A percentile compares a stretch with the other conserved stretches of the same genome.
Evolutionary conservation across 1,140 invertebrate species (phyloP).

Genomic region (Drosophila kurseongensis): DNA sequence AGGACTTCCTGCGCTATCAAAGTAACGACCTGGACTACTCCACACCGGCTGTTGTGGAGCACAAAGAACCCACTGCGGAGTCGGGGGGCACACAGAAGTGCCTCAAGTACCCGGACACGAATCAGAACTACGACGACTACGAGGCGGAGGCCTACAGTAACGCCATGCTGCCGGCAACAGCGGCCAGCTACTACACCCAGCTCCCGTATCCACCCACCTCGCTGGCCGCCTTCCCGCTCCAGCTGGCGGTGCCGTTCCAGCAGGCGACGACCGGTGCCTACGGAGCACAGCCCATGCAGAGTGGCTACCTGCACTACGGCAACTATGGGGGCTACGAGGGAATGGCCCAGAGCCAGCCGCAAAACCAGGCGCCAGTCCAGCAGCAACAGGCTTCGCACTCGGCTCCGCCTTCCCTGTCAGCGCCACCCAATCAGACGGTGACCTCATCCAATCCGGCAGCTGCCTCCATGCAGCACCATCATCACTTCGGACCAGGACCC

Average conservation of each 20-base stretch:
- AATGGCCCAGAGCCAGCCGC: slow-evolving; percentile 34
- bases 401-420: slow-evolving; percentile 21
- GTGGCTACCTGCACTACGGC: slow-evolving; percentile 72
- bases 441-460: slow-evolving; percentile 25
- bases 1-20: slow-evolving; percentile 77
- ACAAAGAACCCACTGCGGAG: slow-evolving; percentile 38
- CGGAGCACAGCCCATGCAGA: slow-evolving; percentile 62
- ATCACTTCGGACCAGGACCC: slow-evolving; percentile 49
- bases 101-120: slow-evolving; percentile 87
- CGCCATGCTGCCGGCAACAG: slow-evolving; percentile 73
- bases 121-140: slow-evolving; percentile 85
- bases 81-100: slow-evolving; percentile 87
- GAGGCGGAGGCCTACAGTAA: slow-evolving; percentile 87
- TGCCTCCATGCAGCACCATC: slow-evolving; percentile 38
- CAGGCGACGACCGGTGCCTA: slow-evolving; percentile 49
- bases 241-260: slow-evolving; percentile 76
- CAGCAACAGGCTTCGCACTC: slow-evolving; percentile 34
- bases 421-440: slow-evolving; percentile 39
- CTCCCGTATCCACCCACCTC: slow-evolving; percentile 63
- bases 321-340: slow-evolving; percentile 66
- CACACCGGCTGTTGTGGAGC: slow-evolving; percentile 58
- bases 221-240: slow-evolving; percentile 68
- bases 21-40: slow-evolving; percentile 64
- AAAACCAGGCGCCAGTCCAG: slow-evolving; percentile 8
- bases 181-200: slow-evolving; percentile 74